These are phyloP conservation scores for Ptilodon capucinus DNA, from an alignment of 2,888 invertebrate genomes.

Conservation along the genomic window DNA sequence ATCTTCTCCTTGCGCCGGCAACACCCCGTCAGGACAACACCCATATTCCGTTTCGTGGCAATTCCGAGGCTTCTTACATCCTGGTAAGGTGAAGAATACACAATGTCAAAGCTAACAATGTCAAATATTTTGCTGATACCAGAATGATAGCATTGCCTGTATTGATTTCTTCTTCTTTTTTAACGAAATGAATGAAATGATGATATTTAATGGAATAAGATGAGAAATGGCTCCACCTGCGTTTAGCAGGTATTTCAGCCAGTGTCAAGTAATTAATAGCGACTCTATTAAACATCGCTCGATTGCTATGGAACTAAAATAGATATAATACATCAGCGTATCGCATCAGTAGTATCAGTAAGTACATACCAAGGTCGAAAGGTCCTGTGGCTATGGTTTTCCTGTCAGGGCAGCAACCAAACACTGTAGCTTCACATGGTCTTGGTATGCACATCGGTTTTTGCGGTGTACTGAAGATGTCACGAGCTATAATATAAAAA, in stretches of 20 bases:
- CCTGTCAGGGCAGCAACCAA: conserved; percentile 94
- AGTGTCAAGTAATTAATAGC: too few relatives aligned
- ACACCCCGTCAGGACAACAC: conserved; percentile 92
- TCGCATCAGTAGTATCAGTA: too few relatives aligned
- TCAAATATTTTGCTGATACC: too few relatives aligned
- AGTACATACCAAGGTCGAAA: conserved; percentile 88
- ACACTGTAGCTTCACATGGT: conserved; percentile 85
- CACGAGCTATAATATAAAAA: conserved; percentile 54
- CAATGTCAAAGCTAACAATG: neutral
- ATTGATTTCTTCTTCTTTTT: too few relatives aligned
- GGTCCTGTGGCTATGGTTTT: conserved; percentile 90
- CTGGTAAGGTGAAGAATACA: conserved; percentile 43
- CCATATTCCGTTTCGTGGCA: conserved; percentile 89
- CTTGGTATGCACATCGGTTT: conserved; percentile 68
- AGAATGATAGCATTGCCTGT: too few relatives aligned
- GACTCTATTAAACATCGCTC: too few relatives aligned
- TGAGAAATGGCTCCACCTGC: too few relatives aligned
- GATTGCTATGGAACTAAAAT: too few relatives aligned
- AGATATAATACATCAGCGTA: too few relatives aligned
- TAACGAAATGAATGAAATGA: too few relatives aligned
- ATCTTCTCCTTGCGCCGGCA: conserved; percentile 87
- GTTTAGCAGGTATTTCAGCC: too few relatives aligned
- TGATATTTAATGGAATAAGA: too few relatives aligned
- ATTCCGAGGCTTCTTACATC: conserved; percentile 87
- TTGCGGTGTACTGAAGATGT: conserved; percentile 78